Evolutionary conservation across 2,113 vertebrate genomes (phyloP), one percentile per base, ranked within the genome.

Genomic region (Sinocyclocheilus anshuiensis): DNA sequence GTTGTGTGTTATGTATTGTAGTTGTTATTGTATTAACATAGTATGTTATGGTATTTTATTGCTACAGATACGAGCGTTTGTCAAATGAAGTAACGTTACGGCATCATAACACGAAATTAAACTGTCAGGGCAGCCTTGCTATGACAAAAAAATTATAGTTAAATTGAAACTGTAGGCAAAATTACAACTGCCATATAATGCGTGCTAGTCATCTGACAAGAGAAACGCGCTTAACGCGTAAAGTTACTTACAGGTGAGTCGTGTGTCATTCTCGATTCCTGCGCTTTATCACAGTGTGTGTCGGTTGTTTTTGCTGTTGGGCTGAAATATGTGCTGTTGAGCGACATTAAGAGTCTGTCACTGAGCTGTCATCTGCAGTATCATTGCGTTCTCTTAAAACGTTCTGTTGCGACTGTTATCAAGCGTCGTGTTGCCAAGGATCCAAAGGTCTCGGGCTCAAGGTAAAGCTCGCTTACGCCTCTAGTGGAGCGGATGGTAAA

Each of bases 1-100:
- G 8, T 2, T 24, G 20, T 48, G 45, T 48, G 45, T 48, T 48
- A 0, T 48, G 9, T 48, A 48, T 11, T 48, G 45, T 0, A 99
- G 90, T 98, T 93, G 15, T 91, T 93, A 42, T 94, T 92, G 74
- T 93, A 53, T 53, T 53, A 53, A 53, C 50, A 16, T 13, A 53
- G 50, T 16, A 53, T 4, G 15, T 15, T 50, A 29, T 29, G 48
- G 48, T 50, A 13, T 50, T 53, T 53, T 53, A 15, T 53, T 15
- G 45, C 45, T 29, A 29, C 29, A 29, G 29, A 29, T 29, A 29
- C 95, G 59, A 61, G 22, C 59, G 9, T 7, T 36, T 36, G 59
- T 63, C 22, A 24, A n/a, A 4, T 36, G 45, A 48, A n/a, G 24
- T 9, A 63, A 22, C 33, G 22, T 36, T 36, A 36, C 22, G n/a